Conservation (phyloP, 1,140 invertebrate genomes). For the Aphaenogaster ashmeadi region DNA sequence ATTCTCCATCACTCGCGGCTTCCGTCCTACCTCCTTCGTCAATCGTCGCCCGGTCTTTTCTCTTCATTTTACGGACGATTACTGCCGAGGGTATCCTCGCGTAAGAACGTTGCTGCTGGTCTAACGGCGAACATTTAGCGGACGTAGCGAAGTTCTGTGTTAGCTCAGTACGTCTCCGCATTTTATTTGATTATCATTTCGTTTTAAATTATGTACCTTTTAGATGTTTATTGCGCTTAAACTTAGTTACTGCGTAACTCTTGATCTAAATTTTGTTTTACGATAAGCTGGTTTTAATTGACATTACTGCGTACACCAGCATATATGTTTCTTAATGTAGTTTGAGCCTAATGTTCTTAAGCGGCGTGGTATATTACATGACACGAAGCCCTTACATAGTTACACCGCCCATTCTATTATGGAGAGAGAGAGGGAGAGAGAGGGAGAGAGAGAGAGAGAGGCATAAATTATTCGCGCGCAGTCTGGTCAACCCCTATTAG, state of each 20-base stretch:
- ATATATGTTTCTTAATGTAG: constrained; percentile 45
- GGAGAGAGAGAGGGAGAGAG: constrained; percentile 2
- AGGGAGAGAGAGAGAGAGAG: background rate
- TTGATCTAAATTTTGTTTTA: constrained; percentile 17
- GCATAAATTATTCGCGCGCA: constrained; percentile 42
- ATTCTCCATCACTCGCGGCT: constrained; percentile 51
- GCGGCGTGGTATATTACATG: constrained; percentile 30
- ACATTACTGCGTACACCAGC: constrained; percentile 7
- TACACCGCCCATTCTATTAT: constrained; percentile 22
- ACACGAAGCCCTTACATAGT: constrained; percentile 40
- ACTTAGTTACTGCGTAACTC: background rate
- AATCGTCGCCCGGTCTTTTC: constrained; percentile 11
- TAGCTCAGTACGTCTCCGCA: background rate
- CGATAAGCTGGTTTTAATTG: constrained; percentile 40
- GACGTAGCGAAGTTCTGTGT: background rate
- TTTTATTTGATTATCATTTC: constrained; percentile 2
- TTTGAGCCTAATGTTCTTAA: constrained; percentile 42
- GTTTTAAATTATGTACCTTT: background rate
- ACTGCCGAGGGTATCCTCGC: constrained; percentile 44
- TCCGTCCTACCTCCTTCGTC: constrained; percentile 28
- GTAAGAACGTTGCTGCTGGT: constrained; percentile 44
- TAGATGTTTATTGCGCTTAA: background rate
- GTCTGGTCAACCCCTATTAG: constrained; percentile 52
- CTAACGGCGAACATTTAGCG: constrained; percentile 35
- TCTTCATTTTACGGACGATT: constrained; percentile 68